Evolutionary conservation across 1,140 invertebrate genomes (phyloP).

Genomic region (Cydia amplana): DNA sequence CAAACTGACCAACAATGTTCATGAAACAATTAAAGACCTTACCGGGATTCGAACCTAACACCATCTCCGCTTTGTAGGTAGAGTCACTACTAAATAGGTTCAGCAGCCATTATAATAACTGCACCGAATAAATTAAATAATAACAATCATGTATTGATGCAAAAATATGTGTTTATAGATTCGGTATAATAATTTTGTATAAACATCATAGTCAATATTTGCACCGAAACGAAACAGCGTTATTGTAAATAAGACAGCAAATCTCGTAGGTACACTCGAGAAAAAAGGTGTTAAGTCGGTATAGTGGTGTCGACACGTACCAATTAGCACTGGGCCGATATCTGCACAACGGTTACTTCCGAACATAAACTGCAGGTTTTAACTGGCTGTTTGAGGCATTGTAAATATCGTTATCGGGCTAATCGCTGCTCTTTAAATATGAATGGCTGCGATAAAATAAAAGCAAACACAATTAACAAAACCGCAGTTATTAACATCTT

Average conservation of each 20-base stretch:
- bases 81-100: no score
- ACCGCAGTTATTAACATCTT: background rate
- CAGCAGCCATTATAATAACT: no score
- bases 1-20: no score
- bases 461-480: background rate
- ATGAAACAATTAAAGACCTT: no score
- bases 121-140: no score
- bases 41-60: no score
- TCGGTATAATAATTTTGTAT: conserved; percentile 34
- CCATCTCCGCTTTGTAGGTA: no score
- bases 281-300: conserved; percentile 66
- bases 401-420: conserved; percentile 16
- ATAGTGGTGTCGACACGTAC: conserved; percentile 67
- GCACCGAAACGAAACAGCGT: conserved; percentile 45
- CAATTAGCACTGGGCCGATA: conserved; percentile 69
- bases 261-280: conserved; percentile 43
- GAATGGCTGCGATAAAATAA: background rate
- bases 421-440: conserved; percentile 13
- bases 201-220: conserved; percentile 45
- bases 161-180: background rate
- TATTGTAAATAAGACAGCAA: conserved; percentile 59
- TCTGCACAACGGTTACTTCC: conserved; percentile 65
- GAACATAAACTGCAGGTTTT: conserved; percentile 37
- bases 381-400: background rate
- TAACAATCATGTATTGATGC: no score